Base-by-base conservation (phyloP, 2,888 invertebrate genomes). In the Mongoloraphidia duomilia region DNA sequence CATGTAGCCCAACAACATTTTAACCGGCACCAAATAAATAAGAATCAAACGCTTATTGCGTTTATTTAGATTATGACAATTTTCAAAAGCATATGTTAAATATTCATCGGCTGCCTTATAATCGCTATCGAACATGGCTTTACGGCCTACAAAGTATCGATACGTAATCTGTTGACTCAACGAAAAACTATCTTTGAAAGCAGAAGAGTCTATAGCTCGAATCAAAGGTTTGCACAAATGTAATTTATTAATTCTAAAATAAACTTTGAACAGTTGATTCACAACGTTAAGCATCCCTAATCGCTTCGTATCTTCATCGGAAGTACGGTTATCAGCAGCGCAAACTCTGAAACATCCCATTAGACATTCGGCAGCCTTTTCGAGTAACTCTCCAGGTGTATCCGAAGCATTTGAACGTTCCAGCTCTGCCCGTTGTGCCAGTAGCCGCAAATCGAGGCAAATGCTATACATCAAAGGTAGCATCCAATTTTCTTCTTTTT, bases 101-200 rank as follows among this genome's bases (percentile, higher is more conserved):
- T 85, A 89, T 62, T 91, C 86, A 65, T 97, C 94, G 17, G 97
- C 97, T 67, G 81, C 77, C 65, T 84, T 84, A 63, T 94, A 94
- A 64, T 97, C 92, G 49, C 93, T 93, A 67, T 98, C 97, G 65
- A 97, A 98, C 92, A 98, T 96, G 3, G 94, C 91, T 65, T 97
- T 96, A 34, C 96, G 77, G 0, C 97, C 97, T 13, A 95, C 91
- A 69, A 93, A 97, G 67, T 96, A 96, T 62, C 88, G 88, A 68
- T 95, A 98, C 0, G 97, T 97, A 48, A 98, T 90, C 63, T 90
- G 86, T 63, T 98, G 96, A 9, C 92, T 85, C 51, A 95, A 68
- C 1, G 89, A 83, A 66, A 95, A 97, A 52, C 80, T 79, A 49
- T 94, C 90, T 66, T 91, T 92, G 54, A 89, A 83, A 0, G 84